phyloP scores from a whole-genome alignment of 1,140 invertebrate species.

The Monomorium pharaonis region DNA sequence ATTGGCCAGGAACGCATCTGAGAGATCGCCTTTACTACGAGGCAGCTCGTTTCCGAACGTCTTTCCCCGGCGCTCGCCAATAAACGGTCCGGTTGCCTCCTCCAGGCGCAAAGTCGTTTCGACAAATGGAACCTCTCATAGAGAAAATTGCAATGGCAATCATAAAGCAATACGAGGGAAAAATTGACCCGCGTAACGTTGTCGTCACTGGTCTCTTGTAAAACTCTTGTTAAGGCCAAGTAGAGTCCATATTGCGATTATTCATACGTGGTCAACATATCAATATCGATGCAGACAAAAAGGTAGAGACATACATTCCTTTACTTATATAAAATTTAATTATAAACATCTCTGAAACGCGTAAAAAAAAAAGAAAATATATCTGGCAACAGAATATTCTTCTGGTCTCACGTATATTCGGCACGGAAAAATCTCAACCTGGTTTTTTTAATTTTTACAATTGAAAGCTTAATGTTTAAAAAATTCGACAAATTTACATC shows the following conservation, averaged over 20 bases:
- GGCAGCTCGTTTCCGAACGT: slow-evolving; percentile 52
- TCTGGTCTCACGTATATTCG: background rate
- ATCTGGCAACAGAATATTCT: too few relatives aligned
- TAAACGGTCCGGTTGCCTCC: slow-evolving; percentile 55
- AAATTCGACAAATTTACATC: background rate
- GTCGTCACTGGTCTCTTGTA: slow-evolving; percentile 42
- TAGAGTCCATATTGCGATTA: background rate
- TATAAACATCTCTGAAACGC: background rate
- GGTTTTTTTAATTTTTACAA: background rate
- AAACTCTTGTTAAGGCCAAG: slow-evolving; percentile 42
- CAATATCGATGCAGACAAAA: background rate
- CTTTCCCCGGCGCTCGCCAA: slow-evolving; percentile 49
- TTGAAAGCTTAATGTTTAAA: background rate
- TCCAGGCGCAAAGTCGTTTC: slow-evolving; percentile 72
- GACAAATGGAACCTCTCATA: slow-evolving; percentile 76
- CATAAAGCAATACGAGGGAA: slow-evolving; percentile 70
- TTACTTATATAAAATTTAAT: background rate
- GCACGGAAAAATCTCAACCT: background rate
- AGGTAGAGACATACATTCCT: background rate
- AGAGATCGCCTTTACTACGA: slow-evolving; percentile 61
- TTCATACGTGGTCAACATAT: background rate
- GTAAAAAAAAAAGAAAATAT: background rate
- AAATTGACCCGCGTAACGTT: slow-evolving; percentile 53
- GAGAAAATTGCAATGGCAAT: slow-evolving; percentile 76
- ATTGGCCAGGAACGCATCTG: slow-evolving; percentile 42